phyloP scores from a whole-genome alignment of 2,888 invertebrate species.

The Esperia sulphurella region DNA sequence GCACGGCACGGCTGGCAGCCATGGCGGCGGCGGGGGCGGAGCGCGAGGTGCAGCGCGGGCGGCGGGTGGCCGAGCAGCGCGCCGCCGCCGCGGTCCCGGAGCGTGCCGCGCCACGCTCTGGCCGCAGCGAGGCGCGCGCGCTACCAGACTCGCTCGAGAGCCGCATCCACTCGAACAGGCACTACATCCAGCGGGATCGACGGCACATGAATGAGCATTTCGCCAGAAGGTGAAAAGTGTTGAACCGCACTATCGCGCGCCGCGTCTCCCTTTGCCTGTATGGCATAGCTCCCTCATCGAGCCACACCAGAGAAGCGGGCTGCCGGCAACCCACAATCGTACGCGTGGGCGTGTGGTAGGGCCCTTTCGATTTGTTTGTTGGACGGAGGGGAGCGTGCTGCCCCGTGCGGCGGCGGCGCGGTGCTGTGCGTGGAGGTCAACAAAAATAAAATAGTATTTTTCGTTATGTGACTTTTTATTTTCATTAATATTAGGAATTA shows the following conservation, averaged over 20 bases:
- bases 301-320: no score
- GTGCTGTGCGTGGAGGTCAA: not conserved
- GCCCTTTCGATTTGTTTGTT: no score
- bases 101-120: constrained; percentile 77
- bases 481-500: not conserved
- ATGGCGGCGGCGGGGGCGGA: constrained; percentile 91
- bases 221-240: constrained; percentile 79
- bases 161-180: constrained; percentile 91
- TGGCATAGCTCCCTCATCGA: no score
- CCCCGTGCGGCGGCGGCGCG: no score
- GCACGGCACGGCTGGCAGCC: constrained; percentile 80
- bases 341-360: no score
- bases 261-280: not conserved
- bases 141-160: constrained; percentile 87
- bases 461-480: constrained; percentile 2
- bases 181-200: constrained; percentile 91
- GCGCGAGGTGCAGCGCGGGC: constrained; percentile 83
- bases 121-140: constrained; percentile 69
- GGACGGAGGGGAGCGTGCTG: no score
- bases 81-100: constrained; percentile 67
- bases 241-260: not conserved
- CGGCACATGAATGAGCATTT: constrained; percentile 92
- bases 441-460: not conserved
- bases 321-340: no score
- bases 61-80: constrained; percentile 81